These are phyloP conservation scores for Aelia acuminata DNA, from an alignment of 2,888 invertebrate genomes.

Conservation along the genomic window DNA sequence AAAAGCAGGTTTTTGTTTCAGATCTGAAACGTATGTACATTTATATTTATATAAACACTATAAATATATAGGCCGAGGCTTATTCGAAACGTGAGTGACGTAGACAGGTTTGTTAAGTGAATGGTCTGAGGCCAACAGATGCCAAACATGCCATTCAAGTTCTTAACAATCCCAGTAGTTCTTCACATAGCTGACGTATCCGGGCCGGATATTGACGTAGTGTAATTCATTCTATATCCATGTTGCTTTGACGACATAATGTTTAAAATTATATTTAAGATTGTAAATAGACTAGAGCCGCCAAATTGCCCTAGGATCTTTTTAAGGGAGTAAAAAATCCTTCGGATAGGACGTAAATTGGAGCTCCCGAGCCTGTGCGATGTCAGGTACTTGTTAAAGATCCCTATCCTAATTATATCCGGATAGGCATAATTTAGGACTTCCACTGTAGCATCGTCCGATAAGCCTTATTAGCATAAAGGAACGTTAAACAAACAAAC, in stretches of 20 bases:
- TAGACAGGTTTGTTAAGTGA: neutral
- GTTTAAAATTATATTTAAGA: neutral
- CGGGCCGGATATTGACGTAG: neutral
- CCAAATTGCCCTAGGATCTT: too few species aligned
- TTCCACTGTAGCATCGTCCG: too few species aligned
- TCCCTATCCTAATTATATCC: too few species aligned
- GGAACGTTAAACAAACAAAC: too few species aligned
- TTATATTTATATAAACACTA: neutral
- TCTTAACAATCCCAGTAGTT: slow-evolving; percentile 10
- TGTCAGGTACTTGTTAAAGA: too few species aligned
- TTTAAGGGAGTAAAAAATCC: too few species aligned
- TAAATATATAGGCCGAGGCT: neutral
- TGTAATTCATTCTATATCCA: neutral
- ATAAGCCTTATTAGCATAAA: too few species aligned
- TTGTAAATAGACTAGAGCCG: too few species aligned
- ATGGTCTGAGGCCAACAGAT: neutral
- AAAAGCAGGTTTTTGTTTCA: too few species aligned
- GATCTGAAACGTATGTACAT: neutral
- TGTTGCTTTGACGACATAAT: neutral
- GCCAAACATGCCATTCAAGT: slow-evolving; percentile 24
- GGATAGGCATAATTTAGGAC: too few species aligned
- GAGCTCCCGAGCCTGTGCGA: too few species aligned
- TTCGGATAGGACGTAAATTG: too few species aligned
- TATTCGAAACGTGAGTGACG: neutral
- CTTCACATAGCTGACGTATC: neutral